These are phyloP conservation scores for Bergia puertoricense DNA, from an alignment of 92 coral and sea anemone genomes.

Conservation along the genomic window DNA sequence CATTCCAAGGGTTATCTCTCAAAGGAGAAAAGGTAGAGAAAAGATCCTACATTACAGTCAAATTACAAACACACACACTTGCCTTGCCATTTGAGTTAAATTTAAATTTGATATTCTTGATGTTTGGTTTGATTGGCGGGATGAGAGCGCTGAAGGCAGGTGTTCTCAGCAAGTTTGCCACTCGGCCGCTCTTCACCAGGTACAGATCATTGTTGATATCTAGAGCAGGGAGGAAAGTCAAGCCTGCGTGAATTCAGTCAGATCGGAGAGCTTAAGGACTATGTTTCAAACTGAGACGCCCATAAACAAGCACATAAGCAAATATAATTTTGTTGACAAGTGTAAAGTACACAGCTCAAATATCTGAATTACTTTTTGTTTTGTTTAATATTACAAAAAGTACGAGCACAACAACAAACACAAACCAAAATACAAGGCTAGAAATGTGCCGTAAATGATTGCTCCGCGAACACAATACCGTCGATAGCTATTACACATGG, in stretches of 20 bases:
- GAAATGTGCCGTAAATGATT: not conserved
- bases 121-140: constrained; percentile 72
- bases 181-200: constrained; percentile 74
- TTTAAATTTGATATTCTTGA: constrained; percentile 72
- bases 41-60: not conserved
- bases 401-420: not conserved
- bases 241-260: not conserved
- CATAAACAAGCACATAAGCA: not conserved
- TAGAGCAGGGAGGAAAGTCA: constrained; percentile 22
- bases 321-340: not conserved
- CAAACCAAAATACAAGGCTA: not conserved
- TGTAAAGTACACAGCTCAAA: too few species aligned
- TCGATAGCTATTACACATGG: too few species aligned
- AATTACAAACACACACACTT: not conserved
- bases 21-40: too few species aligned
- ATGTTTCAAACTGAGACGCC: too few species aligned
- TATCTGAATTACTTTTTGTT: too few species aligned
- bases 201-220: constrained; percentile 71
- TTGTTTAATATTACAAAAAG: too few species aligned
- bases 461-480: too few species aligned
- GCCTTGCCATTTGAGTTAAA: constrained; percentile 82
- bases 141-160: constrained; percentile 67
- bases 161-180: constrained; percentile 71
- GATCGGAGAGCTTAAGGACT: not conserved
- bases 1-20: too few species aligned